Evolutionary conservation across 2,113 vertebrate genomes (phyloP).

Genomic region (Coptodon rendalli): DNA sequence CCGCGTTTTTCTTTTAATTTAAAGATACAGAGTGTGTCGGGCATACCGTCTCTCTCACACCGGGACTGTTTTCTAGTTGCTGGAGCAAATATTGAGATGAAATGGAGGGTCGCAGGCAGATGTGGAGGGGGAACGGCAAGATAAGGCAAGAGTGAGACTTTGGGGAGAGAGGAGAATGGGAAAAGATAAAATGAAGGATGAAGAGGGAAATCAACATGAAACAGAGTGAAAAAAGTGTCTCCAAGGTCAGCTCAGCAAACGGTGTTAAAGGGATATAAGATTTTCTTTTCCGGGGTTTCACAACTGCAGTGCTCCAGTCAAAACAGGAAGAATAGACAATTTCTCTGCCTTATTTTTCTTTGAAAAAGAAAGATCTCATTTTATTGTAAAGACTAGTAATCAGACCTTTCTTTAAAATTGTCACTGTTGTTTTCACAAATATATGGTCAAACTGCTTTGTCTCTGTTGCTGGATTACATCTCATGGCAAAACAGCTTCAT

Average conservation of each 20-base stretch:
- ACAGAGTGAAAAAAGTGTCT: background rate
- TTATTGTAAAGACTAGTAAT: background rate
- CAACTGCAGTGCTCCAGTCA: background rate
- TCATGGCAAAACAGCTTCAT: background rate
- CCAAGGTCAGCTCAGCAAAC: background rate
- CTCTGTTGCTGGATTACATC: fast-evolving
- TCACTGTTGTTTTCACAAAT: background rate
- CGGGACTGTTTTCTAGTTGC: background rate
- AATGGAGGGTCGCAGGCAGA: background rate
- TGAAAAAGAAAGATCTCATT: background rate
- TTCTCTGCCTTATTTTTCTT: background rate
- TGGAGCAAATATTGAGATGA: background rate
- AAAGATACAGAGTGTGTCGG: background rate
- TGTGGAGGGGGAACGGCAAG: background rate
- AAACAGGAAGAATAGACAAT: background rate
- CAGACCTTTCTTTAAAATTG: background rate
- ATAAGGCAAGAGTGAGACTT: background rate
- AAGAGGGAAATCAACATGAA: background rate
- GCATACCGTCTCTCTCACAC: background rate
- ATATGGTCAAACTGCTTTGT: background rate
- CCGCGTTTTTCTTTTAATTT: background rate
- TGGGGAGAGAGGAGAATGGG: background rate
- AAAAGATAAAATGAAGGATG: background rate
- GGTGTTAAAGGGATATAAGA: background rate
- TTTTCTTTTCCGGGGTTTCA: background rate